These are phyloP conservation scores for Myiotriccus ornatus DNA, from an alignment of 2,797 vertebrate species.

Conservation along the genomic window DNA sequence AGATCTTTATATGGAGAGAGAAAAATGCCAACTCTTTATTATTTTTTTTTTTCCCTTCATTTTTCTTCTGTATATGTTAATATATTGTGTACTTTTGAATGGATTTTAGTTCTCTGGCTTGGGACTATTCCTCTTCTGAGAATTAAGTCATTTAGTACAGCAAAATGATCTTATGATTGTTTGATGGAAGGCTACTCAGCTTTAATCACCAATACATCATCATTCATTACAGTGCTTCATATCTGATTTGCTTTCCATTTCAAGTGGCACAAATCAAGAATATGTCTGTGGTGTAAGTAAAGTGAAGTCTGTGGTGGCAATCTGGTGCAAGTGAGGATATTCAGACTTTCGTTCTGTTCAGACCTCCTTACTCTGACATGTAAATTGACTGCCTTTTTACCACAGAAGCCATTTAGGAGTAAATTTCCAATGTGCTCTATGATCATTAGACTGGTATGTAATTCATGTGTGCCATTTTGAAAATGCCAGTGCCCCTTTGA, in stretches of 20 bases:
- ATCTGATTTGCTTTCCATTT: slow-evolving; percentile 3
- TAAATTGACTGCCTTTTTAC: slow-evolving; percentile 58
- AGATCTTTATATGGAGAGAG: not conserved
- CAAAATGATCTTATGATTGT: not conserved
- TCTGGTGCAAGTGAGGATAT: not conserved
- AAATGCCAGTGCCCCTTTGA: slow-evolving; percentile 52
- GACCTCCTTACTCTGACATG: slow-evolving; percentile 34
- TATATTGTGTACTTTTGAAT: not conserved
- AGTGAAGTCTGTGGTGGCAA: not conserved
- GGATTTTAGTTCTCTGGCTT: not conserved
- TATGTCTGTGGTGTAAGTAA: not conserved
- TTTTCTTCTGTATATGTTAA: not conserved
- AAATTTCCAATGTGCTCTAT: slow-evolving; percentile 32
- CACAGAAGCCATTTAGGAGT: slow-evolving; percentile 56
- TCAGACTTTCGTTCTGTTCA: slow-evolving; percentile 33
- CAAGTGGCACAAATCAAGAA: not conserved
- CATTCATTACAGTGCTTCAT: not conserved
- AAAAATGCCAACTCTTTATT: not conserved
- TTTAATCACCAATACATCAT: slow-evolving; percentile 29
- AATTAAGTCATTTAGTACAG: slow-evolving; percentile 2
- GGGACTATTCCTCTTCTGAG: not conserved
- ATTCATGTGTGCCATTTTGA: slow-evolving; percentile 49
- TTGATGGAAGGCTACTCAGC: slow-evolving; percentile 21
- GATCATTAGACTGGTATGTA: slow-evolving; percentile 44
- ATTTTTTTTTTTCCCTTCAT: not conserved